Evolutionary conservation across 2,888 invertebrate genomes (phyloP), one percentile per base, ranked within the genome.

Genomic region (Notodonta dromedarius): DNA sequence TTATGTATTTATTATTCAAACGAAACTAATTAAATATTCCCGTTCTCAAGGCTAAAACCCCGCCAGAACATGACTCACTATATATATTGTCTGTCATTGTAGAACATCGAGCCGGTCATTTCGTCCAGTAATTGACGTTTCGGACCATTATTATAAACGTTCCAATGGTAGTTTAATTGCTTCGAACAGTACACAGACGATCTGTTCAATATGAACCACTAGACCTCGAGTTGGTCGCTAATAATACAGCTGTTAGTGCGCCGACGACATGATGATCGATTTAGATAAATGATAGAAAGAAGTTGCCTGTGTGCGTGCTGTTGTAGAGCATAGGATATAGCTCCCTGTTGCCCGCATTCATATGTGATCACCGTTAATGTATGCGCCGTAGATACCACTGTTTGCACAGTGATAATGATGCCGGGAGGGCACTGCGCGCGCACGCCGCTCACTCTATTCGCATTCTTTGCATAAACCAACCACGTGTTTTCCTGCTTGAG

Each of bases 321-420:
- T 67, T 70, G 74, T 76, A 77, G 65, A 73, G 68, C 71, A 71
- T 78, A 77, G 80, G 80, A 82, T 82, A 83, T 24, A 73, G 77
- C 73, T 70, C 67, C 70, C 78, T 71, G 73, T 80, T 76, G 78
- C 79, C 73, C 77, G 77, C 75, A 79, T 80, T 81, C 74, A 77
- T 73, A 73, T 79, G 77, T 73, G 80, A 79, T 78, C 73, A 77
- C 67, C 71, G 79, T 69, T 86, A 82, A 85, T 85, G 83, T 82
- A 80, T 75, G 82, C 79, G 81, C 70, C 68, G 73, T 77, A 80
- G 90, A 90, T 88, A 89, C 74, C 83, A 74, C 61, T 91, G 91
- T 91, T 91, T 90, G 86, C 68, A 78, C 79, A 83, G 78, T 82
- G 92, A 93, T 93, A 90, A 87, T 78, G 82, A 79, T 76, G 82